Evolutionary conservation across 2,797 vertebrate species (phyloP), one percentile per base, ranked within the genome.

Genomic region (Xenentodon cancila): DNA sequence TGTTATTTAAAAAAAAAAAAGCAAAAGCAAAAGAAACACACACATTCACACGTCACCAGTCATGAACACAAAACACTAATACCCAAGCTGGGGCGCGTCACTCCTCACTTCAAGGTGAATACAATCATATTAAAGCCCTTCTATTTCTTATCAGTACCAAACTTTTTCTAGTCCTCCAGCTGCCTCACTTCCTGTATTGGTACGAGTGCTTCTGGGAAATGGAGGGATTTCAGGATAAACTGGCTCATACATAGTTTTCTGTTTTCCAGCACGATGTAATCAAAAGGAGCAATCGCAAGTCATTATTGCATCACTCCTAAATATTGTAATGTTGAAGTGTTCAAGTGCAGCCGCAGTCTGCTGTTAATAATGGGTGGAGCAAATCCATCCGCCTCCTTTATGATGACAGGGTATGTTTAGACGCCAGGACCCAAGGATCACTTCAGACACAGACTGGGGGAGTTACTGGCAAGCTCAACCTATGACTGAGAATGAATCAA

Each of bases 161-260:
- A 83, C 66, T 75, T 9, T 47, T 19, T 19, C 8, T n/a, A 12
- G 9, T 47, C 4, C 66, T 69, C 71, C 52, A 53, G 79, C 70
- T 91, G 80, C 82, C n/a, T 94, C 91, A 92, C 81, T 89, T 93
- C 90, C 89, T 88, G 61, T 72, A 64, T 67, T 79, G 69, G 60
- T 59, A 59, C 57, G 61, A 80, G 52, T 44, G 71, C 84, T 88
- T 91, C 79, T 82, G 78, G 88, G 87, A 93, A 94, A 85, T 57
- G n/a, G 21, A 60, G 45, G 51, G 73, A 68, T 73, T 73, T 75
- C 50, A 66, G 65, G 32, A 68, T 64, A 81, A 77, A 59, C 50
- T 72, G 50, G 64, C 49, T 81, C 68, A 79, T 45, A 53, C 27
- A 7, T 68, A 77, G 78, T 75, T 80, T 80, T 81, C 68, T 68